Evolutionary conservation across 2,797 vertebrate genomes (phyloP), one percentile per base, ranked within the genome.

Genomic region (Echeneis naucrates): DNA sequence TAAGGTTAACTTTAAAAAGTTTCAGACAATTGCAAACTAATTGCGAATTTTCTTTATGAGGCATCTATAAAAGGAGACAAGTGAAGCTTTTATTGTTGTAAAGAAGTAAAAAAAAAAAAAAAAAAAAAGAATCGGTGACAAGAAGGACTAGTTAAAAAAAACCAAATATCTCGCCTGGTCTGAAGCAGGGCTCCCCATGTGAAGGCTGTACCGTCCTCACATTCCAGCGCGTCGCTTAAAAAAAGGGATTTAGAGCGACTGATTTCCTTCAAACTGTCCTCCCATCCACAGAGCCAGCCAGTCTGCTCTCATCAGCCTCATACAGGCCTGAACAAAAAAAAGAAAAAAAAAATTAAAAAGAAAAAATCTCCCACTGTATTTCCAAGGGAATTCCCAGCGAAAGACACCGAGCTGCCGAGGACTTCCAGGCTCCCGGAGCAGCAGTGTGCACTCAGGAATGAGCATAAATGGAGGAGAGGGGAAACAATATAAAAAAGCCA

Each of bases 241-340:
- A 87, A 86, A 84, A 53, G 68, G 92, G 92, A 91, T 92, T 92
- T 92, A 84, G 80, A 68, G 84, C 76, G 90, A 88, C 83, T 92
- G 93, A 91, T 93, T 91, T 90, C 80, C 87, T 92, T 93, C 84
- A 94, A 93, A 93, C 77, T 92, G 85, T 92, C 89, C 87, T 89
- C 81, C 83, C 83, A 84, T 90, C 87, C 87, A 60, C 88, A 75
- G 61, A 90, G 83, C 62, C 76, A 81, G 82, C 77, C 89, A 91
- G 77, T 92, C 84, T 76, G 85, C 87, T 84, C 66, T 73, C 73
- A 81, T 78, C 80, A 73, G 74, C 70, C 75, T 60, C 59, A 65
- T 54, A 56, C 77, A 35, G 85, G 81, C 79, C 85, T 61, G 78
- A 50, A 68, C 61, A 75, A 59, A 57, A 44, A 54, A 55, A 32